Conservation (phyloP, 2,113 vertebrate genomes). For the Thinocorus orbignyianus region DNA sequence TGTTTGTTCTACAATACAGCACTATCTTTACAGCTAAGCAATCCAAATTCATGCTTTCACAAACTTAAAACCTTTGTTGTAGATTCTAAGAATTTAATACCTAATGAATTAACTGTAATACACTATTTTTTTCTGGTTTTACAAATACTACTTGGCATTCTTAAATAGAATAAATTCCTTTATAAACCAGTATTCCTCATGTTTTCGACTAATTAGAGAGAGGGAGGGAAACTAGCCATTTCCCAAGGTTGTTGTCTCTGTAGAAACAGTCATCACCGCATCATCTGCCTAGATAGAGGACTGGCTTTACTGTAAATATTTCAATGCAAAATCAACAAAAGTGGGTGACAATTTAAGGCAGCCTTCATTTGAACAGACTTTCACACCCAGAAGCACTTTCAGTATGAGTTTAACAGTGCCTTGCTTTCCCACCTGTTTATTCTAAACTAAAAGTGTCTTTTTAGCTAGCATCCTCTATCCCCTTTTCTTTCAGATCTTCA, state of each 20-base stretch:
- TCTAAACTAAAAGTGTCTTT: background rate
- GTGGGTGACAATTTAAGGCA: background rate
- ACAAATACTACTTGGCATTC: background rate
- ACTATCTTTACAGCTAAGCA: background rate
- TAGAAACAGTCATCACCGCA: background rate
- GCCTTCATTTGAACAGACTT: background rate
- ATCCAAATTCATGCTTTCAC: background rate
- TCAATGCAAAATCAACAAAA: background rate
- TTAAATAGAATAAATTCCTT: background rate
- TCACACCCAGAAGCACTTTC: background rate
- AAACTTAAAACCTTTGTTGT: background rate
- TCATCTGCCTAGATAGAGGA: background rate
- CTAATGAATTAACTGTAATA: background rate
- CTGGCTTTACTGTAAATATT: background rate
- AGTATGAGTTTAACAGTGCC: background rate
- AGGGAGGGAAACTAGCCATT: too few relatives aligned
- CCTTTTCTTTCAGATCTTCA: background rate
- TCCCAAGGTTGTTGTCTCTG: background rate
- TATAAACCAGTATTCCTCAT: background rate
- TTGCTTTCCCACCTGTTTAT: background rate
- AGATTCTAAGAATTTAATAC: background rate
- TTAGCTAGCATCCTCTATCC: background rate
- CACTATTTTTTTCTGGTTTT: background rate
- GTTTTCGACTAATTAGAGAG: too few relatives aligned
- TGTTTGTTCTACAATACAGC: background rate